Percentiles rank a stretch among this genome's conserved stretches.
Evolutionary conservation across 2,113 vertebrate genomes (phyloP).

Genomic region (Oceanodroma tethys): DNA sequence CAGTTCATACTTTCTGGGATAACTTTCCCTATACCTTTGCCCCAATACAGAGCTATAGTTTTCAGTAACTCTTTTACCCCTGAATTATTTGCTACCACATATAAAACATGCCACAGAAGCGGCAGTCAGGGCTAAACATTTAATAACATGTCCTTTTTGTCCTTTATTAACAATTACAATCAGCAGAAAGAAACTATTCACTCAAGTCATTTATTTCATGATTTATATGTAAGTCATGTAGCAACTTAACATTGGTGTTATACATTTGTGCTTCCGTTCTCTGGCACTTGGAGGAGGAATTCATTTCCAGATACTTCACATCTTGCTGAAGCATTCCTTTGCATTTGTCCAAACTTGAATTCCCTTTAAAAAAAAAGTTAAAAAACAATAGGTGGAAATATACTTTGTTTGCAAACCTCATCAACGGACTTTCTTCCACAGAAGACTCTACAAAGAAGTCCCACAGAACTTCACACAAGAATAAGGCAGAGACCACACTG

Average conservation of each 20-base stretch:
- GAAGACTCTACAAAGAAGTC: not conserved
- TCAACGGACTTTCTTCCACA: not conserved
- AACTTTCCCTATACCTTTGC: slow-evolving; percentile 64
- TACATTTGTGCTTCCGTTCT: slow-evolving; percentile 75
- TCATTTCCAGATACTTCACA: slow-evolving; percentile 79
- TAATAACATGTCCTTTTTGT: slow-evolving; percentile 62
- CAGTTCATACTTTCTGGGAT: slow-evolving; percentile 57
- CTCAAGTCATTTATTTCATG: slow-evolving; percentile 55
- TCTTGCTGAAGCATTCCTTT: slow-evolving; percentile 96
- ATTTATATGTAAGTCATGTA: slow-evolving; percentile 55
- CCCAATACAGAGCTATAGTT: slow-evolving; percentile 46
- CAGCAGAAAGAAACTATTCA: slow-evolving; percentile 49
- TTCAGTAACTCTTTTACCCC: slow-evolving; percentile 60
- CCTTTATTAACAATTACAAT: slow-evolving; percentile 66
- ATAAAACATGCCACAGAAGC: slow-evolving; percentile 50
- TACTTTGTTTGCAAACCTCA: not conserved
- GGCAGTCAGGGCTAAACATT: slow-evolving; percentile 40
- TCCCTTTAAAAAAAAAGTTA: slow-evolving; percentile 76
- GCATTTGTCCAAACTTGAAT: slow-evolving; percentile 96
- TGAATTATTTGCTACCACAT: slow-evolving; percentile 59
- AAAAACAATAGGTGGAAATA: not conserved
- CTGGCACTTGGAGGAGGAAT: slow-evolving; percentile 72
- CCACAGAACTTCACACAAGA: not conserved
- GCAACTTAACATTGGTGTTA: slow-evolving; percentile 61
- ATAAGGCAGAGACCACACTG: not conserved